Evolutionary conservation across 2,888 invertebrate genomes (phyloP).

Genomic region (Oligia fasciuncula): DNA sequence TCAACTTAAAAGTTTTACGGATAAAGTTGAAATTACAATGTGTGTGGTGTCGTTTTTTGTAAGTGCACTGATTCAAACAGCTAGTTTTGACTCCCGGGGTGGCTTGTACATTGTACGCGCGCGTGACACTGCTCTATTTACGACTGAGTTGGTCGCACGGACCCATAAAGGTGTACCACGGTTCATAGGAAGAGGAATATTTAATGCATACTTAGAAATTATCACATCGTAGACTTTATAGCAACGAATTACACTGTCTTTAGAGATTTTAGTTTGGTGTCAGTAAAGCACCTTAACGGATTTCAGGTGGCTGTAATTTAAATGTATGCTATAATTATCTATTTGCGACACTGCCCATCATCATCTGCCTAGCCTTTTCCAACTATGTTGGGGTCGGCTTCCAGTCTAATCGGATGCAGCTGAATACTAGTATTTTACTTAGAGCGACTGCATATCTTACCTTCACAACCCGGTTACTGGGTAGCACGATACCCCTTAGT

Average conservation of each 20-base stretch:
- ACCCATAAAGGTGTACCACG: constrained; percentile 77
- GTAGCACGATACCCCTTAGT: too few species aligned
- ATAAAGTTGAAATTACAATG: constrained; percentile 58
- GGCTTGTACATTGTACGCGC: constrained; percentile 88
- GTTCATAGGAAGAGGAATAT: constrained; percentile 69
- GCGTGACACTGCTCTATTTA: constrained; percentile 89
- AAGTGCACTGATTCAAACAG: constrained; percentile 78
- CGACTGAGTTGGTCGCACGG: constrained; percentile 79
- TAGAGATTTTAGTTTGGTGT: not conserved
- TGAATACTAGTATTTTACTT: too few species aligned
- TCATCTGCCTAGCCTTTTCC: too few species aligned
- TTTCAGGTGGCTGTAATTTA: not conserved
- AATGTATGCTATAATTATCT: not conserved
- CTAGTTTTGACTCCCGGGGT: constrained; percentile 89
- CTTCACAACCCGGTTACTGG: too few species aligned
- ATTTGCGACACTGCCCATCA: not conserved
- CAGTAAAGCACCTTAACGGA: not conserved
- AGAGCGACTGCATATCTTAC: too few species aligned
- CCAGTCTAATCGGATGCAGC: too few species aligned
- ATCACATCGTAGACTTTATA: not conserved
- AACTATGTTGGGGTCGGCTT: too few species aligned
- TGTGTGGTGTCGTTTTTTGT: constrained; percentile 57
- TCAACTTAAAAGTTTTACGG: constrained; percentile 22
- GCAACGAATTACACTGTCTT: not conserved
- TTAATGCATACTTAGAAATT: constrained; percentile 16